Base-by-base conservation (phyloP, 2,113 vertebrate species). In the Phasianus colchicus region DNA sequence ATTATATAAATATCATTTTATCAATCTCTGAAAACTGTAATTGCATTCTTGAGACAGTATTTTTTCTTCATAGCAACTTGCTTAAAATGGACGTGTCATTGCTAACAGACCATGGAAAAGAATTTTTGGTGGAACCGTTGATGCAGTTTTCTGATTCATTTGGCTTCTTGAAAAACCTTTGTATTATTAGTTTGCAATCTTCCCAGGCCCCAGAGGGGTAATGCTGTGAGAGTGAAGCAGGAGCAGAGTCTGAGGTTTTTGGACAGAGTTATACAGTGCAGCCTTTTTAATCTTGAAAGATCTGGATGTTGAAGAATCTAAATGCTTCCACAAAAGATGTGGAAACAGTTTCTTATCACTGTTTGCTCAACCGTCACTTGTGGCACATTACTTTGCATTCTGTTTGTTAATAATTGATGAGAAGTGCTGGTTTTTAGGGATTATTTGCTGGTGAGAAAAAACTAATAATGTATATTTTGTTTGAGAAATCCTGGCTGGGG, bases 341-440 rank as follows among this genome's bases (percentile, higher is more conserved):
- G 48, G n/a, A 92, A 93, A 55, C 3, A 75, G 65, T 71, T 90
- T 93, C n/a, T 25, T 58, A 48, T 71, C 47, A 32, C 47, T 71
- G 58, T 22, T 78, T 90, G 24, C 66, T 76, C 71, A 81, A 58
- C 24, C 13, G 40, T 74, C 60, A 84, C 42, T 76, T 61, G 65
- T 60, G 48, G 20, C 30, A 80, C 57, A 74, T 95, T 76, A 82
- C 45, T 36, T 82, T 77, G n/a, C 42, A 27, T 91, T 88, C 58
- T 72, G 18, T 70, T 91, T 94, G 32, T 86, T 96, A 93, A 88
- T 96, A 89, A 48, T 5, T 6, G 42, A 38, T 57, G 48, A 61
- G 24, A 89, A 94, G n/a, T 81, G 73, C 22, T 69, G 34, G 34
- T 86, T 89, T 65, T 86, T 52, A 93, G 54, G 58, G 27, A 58